Conservation (phyloP, 2,113 vertebrate genomes). For the Larimichthys crocea region DNA sequence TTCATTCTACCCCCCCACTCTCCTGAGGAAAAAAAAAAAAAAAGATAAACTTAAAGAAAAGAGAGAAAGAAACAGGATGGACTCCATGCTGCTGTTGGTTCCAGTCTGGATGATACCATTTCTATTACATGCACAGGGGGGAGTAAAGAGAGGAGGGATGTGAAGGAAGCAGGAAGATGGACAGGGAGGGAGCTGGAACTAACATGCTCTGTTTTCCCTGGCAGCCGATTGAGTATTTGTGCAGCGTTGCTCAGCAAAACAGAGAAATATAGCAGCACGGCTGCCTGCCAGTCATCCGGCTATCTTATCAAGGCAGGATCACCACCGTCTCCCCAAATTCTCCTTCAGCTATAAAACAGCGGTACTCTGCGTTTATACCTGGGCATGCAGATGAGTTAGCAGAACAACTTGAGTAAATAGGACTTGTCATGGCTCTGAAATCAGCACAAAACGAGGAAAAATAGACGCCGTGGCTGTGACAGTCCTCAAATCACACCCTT, state of each 20-base stretch:
- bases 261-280: conserved; percentile 29
- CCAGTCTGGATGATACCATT: conserved; percentile 53
- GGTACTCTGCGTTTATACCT: conserved; percentile 7
- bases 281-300: conserved; percentile 49
- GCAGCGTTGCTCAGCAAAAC: conserved; percentile 56
- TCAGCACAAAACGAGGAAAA: conserved; percentile 9
- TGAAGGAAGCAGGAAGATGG: conserved; percentile 42
- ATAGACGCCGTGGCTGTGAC: neutral
- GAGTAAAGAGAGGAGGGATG: conserved; percentile 10
- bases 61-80: conserved; percentile 31
- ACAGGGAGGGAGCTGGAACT: conserved; percentile 47
- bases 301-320: conserved; percentile 37
- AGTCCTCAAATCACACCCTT: neutral
- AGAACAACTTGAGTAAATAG: conserved; percentile 22
- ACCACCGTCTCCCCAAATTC: neutral
- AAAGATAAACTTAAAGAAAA: conserved; percentile 17
- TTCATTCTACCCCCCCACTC: conserved; percentile 52
- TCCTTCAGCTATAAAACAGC: conserved; percentile 17
- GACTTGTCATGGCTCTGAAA: conserved; percentile 7
- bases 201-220: conserved; percentile 63
- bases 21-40: conserved; percentile 31
- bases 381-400: conserved; percentile 23
- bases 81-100: conserved; percentile 29
- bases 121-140: conserved; percentile 5
- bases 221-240: conserved; percentile 34